phyloP scores from a whole-genome alignment of 1,140 invertebrate genomes.

The Atta cephalotes region DNA sequence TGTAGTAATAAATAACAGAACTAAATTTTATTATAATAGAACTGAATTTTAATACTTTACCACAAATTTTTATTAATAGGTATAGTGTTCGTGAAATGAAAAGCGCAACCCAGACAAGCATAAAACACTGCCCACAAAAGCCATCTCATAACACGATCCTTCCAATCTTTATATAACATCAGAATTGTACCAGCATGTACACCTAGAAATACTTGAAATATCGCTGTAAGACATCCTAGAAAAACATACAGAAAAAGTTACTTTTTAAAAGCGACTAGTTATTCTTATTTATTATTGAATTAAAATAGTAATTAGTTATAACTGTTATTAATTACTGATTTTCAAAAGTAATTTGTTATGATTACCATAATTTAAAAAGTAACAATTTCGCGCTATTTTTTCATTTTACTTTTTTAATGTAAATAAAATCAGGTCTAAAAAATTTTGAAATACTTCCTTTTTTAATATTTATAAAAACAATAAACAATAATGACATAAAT shows the following conservation, averaged over 20 bases:
- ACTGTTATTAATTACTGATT: no score
- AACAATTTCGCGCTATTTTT: no score
- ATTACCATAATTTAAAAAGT: no score
- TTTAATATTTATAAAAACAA: no score
- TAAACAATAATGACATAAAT: no score
- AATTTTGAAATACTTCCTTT: no score
- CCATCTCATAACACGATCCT: conserved; percentile 91
- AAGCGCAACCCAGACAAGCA: conserved; percentile 85
- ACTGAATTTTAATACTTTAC: conserved; percentile 82
- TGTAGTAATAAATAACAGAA: neutral
- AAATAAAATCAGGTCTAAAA: no score
- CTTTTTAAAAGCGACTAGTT: no score
- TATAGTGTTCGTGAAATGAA: conserved; percentile 89
- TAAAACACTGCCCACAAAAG: conserved; percentile 88
- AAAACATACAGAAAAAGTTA: conserved; percentile 85
- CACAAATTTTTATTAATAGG: conserved; percentile 98
- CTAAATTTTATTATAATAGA: neutral
- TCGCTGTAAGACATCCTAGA: conserved; percentile 88
- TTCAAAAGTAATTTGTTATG: no score
- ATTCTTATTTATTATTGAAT: no score
- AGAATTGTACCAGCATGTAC: conserved; percentile 94
- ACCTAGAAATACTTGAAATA: conserved; percentile 92
- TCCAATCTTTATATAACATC: conserved; percentile 89
- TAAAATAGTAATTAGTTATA: no score
- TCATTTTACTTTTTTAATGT: no score